These are phyloP conservation scores for Pelodytes ibericus DNA, from an alignment of 2,797 vertebrate genomes.

Conservation along the genomic window DNA sequence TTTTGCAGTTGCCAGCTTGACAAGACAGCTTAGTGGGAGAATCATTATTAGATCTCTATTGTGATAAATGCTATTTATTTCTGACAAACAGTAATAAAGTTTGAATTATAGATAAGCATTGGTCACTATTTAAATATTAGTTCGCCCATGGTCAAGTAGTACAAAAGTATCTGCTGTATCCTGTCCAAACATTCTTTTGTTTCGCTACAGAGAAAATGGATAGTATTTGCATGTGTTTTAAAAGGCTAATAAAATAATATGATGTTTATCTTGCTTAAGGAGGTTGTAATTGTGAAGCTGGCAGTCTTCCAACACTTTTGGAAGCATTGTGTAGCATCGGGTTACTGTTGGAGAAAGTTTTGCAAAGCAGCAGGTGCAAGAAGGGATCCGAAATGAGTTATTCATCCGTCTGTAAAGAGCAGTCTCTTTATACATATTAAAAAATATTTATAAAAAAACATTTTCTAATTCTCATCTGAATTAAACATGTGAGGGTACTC, in stretches of 20 bases:
- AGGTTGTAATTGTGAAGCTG: constrained; percentile 91
- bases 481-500: constrained; percentile 33
- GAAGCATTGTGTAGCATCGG: constrained; percentile 80
- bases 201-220: constrained; percentile 82
- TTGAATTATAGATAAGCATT: constrained; percentile 91
- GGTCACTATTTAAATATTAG: constrained; percentile 75
- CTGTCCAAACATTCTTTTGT: constrained; percentile 86
- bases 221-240: constrained; percentile 97
- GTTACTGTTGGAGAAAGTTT: constrained; percentile 72
- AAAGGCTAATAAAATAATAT: constrained; percentile 99
- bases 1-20: constrained; percentile 91
- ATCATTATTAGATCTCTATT: constrained; percentile 96
- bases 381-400: constrained; percentile 82
- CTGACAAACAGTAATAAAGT: constrained; percentile 94
- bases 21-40: constrained; percentile 85
- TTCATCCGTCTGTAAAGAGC: constrained; percentile 87
- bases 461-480: constrained; percentile 49
- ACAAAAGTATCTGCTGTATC: constrained; percentile 86
- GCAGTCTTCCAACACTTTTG: constrained; percentile 82
- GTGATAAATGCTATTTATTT: constrained; percentile 99
- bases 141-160: constrained; percentile 79
- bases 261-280: constrained; percentile 98
- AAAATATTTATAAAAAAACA: constrained; percentile 69
- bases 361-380: constrained; percentile 86
- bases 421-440: constrained; percentile 70